Base-by-base conservation (phyloP, 1,140 invertebrate species). In the Episyrphus balteatus region DNA sequence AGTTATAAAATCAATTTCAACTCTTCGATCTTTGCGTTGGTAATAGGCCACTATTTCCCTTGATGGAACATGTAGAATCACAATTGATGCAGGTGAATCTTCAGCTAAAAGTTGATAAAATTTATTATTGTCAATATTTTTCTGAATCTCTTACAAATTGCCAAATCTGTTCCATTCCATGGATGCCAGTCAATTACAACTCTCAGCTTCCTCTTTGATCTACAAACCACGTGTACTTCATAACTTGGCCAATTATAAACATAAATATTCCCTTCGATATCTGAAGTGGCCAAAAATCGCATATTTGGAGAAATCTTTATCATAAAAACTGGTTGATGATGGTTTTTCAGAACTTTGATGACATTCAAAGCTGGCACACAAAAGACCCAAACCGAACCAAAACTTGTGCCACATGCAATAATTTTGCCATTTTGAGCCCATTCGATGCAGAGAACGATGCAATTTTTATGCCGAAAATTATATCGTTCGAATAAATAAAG, bases 111-210 rank as follows among this genome's bases (percentile, higher is more conserved):
- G 19, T 5, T 5, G 11, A 21, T n/a, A 8, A 18, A 34, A 37
- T 8, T 10, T 6, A 36, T 13, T 12, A 10, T 5, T 1, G 21
- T 26, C 3, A 26, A 5, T 26, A 5, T 26, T 26, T 26, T 26
- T 3, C 8, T 26, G 21, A 26, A 26, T 2, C 13, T 48, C 59
- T 57, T 51, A 66, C 63, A 55, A 36, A 66, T 51, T 2, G 51
- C 57, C 34, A 66, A 47, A 26, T 66, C 63, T 10, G 51, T 53
- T 7, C 51, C 53, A 1, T 59, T 59, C 63, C 63, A 66, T 5
- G 63, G 63, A 52, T 66, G 63, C 63, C 63, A 66, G 38, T 66
- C 63, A 11, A 66, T 59, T 12, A 52, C 14, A 8, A 40, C 42
- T 31, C 44, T 43, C 0, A 44, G 14, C 36, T 49, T 48, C 3